phyloP scores from a whole-genome alignment of 23 tunicate genomes.

The Trididemnum clinides region DNA sequence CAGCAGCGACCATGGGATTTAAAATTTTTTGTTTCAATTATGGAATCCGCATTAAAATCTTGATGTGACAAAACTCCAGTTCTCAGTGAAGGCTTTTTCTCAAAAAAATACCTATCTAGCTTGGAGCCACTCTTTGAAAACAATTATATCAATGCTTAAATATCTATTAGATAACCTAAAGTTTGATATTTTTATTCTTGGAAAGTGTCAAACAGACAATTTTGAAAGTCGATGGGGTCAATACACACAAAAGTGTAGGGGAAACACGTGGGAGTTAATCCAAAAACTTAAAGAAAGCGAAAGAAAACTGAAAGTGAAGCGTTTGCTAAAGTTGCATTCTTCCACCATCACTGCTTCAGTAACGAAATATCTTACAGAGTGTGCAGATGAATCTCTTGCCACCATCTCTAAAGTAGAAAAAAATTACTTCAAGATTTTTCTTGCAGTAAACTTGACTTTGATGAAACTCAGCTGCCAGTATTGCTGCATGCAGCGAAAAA shows the following conservation, averaged over 20 bases:
- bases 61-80: not conserved
- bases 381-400: not conserved
- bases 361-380: not conserved
- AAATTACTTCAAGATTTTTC: not conserved
- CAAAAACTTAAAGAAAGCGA: not conserved
- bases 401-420: not conserved
- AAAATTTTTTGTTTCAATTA: too few relatives aligned
- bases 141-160: not conserved
- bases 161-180: not conserved
- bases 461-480: not conserved
- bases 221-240: not conserved
- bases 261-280: not conserved
- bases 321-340: not conserved
- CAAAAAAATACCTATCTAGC: not conserved
- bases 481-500: constrained; percentile 5
- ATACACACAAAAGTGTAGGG: not conserved
- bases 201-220: not conserved
- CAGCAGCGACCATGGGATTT: too few relatives aligned
- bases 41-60: too few relatives aligned
- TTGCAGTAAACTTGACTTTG: not conserved
- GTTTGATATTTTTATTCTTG: not conserved
- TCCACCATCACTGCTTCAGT: not conserved
- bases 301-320: not conserved
- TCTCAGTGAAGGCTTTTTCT: not conserved
- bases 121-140: not conserved